Evolutionary conservation across 1,140 invertebrate genomes (phyloP).

Genomic region (Papilio polyxenes): DNA sequence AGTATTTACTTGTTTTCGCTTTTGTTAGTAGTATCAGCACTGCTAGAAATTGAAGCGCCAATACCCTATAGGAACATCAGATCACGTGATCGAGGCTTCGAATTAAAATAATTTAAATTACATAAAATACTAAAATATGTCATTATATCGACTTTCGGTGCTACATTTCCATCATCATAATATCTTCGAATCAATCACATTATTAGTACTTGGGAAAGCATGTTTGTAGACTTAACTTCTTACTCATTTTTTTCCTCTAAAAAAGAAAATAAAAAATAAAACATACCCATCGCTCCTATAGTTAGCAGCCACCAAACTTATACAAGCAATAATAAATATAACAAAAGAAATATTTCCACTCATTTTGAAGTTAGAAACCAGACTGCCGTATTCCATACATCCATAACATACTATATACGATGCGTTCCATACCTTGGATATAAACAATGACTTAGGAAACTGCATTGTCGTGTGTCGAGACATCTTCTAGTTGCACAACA

Average conservation of each 20-base stretch:
- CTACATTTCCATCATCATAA: too few species aligned
- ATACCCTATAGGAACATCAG: too few species aligned
- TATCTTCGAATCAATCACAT: too few species aligned
- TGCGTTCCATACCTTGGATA: constrained; percentile 65
- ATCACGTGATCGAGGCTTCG: too few species aligned
- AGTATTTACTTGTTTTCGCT: too few species aligned
- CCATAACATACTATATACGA: constrained; percentile 64
- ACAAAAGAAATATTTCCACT: constrained; percentile 45
- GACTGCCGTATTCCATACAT: constrained; percentile 55
- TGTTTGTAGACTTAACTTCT: background rate
- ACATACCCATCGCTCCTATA: constrained; percentile 66
- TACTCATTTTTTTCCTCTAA: background rate
- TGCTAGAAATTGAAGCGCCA: too few species aligned
- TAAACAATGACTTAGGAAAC: constrained; percentile 76
- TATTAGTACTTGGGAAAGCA: too few species aligned
- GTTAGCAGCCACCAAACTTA: constrained; percentile 47
- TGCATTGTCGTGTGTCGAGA: constrained; percentile 57
- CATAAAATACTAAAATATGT: too few species aligned
- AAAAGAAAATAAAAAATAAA: background rate
- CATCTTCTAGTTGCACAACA: constrained; percentile 47
- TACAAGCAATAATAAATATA: constrained; percentile 37
- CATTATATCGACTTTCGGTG: too few species aligned
- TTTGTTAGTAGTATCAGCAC: too few species aligned
- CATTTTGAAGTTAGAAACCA: constrained; percentile 54
- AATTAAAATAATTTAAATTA: too few species aligned